Conservation (phyloP, 2,113 vertebrate species). For the Melanostigma gelatinosum region DNA sequence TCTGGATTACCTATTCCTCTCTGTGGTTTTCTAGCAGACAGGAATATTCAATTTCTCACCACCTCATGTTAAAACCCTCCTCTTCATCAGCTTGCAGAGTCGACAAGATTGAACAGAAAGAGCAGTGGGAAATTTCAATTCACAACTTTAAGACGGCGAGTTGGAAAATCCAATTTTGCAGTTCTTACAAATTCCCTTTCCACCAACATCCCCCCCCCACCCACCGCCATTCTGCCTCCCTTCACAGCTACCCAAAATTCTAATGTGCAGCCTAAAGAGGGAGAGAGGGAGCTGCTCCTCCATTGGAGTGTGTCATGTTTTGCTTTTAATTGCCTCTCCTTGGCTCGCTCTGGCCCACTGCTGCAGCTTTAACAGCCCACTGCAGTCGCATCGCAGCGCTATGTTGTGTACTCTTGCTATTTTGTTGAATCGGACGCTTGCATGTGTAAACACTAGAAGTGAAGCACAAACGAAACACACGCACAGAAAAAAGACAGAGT, state of each 20-base stretch:
- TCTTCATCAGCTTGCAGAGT: conserved; percentile 37
- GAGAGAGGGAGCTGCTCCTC: conserved; percentile 38
- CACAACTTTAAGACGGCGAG: conserved; percentile 47
- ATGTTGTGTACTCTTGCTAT: conserved; percentile 4
- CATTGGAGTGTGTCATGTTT: conserved; percentile 31
- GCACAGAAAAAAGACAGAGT: background rate
- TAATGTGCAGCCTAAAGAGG: conserved; percentile 46
- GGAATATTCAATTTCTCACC: conserved; percentile 23
- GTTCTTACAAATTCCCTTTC: conserved; percentile 61
- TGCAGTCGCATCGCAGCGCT: conserved; percentile 17
- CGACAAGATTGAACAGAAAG: conserved; percentile 37
- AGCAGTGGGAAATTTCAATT: conserved; percentile 53
- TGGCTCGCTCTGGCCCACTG: conserved; percentile 21
- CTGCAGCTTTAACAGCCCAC: conserved; percentile 37
- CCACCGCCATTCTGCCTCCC: background rate
- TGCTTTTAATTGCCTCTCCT: conserved; percentile 61
- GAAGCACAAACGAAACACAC: conserved; percentile 32
- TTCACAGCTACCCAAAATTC: conserved; percentile 39
- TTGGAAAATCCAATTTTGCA: conserved; percentile 73
- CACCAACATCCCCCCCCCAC: background rate
- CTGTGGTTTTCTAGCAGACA: background rate
- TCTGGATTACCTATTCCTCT: background rate
- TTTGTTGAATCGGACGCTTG: conserved; percentile 16
- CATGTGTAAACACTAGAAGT: conserved; percentile 30
- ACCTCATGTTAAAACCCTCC: conserved; percentile 1